Evolutionary conservation across 2,888 invertebrate species (phyloP), one percentile per base, ranked within the genome.

Genomic region (Aleiodes leptofemur): DNA sequence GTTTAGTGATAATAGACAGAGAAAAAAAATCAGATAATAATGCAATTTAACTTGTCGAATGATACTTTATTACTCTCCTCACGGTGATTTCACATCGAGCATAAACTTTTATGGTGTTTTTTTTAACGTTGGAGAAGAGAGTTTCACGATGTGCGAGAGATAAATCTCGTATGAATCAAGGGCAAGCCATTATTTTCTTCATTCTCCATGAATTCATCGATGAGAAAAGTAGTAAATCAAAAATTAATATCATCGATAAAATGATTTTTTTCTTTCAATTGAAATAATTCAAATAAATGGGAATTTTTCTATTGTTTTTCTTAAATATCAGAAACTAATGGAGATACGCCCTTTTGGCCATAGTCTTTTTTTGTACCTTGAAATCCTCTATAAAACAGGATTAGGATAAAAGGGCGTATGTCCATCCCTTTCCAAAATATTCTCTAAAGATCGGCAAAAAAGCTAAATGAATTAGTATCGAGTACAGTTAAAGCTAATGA

Each of bases 51-150:
- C 73, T 77, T 77, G 76, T 77, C 78, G 82, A 79, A 83, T 82
- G 78, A 84, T 83, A 82, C 80, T 85, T 85, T 83, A 86, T 80
- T 83, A 80, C 78, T 77, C 73, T 83, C 79, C 64, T 73, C 80
- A 80, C 79, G 72, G 79, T 80, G 79, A 83, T 82, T 80, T 81
- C 76, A 73, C 77, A 71, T 74, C 73, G 75, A 77, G 55, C 72
- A 79, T 73, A 78, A 68, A 79, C 73, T 81, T 84, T 84, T 83
- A 84, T 80, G 83, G 79, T 78, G 6, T 34, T 34, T 81, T 74
- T 82, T 78, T 79, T 77, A 72, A 80, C 74, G 64, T 57, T 69
- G 72, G 69, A 76, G 74, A 78, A 78, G 72, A 68, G 77, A 76
- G 77, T 70, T 77, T 79, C 74, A 78, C 77, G 78, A 78, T 64